phyloP scores from a whole-genome alignment of 2,113 vertebrate species.

The Centropristis striata region DNA sequence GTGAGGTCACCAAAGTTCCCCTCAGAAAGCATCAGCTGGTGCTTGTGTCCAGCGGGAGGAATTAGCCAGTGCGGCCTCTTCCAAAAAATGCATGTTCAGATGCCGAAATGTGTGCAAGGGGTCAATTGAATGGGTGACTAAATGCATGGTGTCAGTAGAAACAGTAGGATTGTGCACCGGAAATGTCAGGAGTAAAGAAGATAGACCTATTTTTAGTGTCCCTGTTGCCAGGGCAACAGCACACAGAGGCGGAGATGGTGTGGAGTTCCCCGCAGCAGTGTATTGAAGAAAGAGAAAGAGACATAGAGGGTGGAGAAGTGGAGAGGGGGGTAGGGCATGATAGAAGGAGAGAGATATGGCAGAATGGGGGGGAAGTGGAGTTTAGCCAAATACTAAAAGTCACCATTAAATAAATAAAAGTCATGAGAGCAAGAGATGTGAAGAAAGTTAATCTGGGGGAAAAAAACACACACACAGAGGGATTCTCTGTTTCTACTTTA shows the following conservation, averaged over 20 bases:
- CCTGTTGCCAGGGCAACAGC: conserved; percentile 88
- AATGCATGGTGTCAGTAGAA: conserved; percentile 82
- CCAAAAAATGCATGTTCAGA: conserved; percentile 12
- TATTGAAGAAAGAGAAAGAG: conserved; percentile 76
- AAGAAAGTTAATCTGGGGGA: neutral
- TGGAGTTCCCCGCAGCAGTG: conserved; percentile 86
- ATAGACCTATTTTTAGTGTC: conserved; percentile 89
- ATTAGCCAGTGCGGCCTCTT: conserved; percentile 1
- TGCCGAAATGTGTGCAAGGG: conserved; percentile 34
- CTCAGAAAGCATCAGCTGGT: neutral
- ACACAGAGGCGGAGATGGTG: conserved; percentile 83
- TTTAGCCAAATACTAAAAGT: conserved; percentile 45
- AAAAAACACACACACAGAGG: conserved; percentile 9
- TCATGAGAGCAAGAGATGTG: neutral
- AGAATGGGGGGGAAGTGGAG: conserved; percentile 34
- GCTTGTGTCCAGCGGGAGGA: conserved; percentile 17
- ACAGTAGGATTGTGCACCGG: conserved; percentile 83
- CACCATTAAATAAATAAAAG: conserved; percentile 24
- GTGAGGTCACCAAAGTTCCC: conserved; percentile 78
- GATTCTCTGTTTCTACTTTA: conserved; percentile 16
- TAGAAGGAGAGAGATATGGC: conserved; percentile 26
- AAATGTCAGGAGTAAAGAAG: conserved; percentile 88
- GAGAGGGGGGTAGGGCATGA: conserved; percentile 12
- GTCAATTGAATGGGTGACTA: conserved; percentile 73
- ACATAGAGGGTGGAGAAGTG: conserved; percentile 66